Percentiles rank a stretch among this genome's conserved stretches.
phyloP scores from a whole-genome alignment of 2,113 vertebrate species.

The Oreochromis spilurus region DNA sequence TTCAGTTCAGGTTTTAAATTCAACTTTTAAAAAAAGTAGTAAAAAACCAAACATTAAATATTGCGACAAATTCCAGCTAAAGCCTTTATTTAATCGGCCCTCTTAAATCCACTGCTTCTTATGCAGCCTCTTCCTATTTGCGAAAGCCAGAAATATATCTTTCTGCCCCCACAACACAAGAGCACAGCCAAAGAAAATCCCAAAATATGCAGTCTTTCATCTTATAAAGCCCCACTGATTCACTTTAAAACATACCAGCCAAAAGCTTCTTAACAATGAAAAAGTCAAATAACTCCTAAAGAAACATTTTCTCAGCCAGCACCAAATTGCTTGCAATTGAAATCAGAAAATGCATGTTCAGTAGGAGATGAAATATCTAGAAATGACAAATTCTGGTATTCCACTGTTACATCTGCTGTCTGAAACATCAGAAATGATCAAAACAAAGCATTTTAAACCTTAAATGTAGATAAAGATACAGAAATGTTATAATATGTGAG shows the following conservation, averaged over 20 bases:
- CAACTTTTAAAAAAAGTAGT: not conserved
- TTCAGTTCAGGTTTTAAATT: not conserved
- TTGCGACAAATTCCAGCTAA: not conserved
- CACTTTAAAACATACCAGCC: slow-evolving; percentile 9
- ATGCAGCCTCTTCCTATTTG: not conserved
- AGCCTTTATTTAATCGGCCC: not conserved
- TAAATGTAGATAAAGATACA: not conserved
- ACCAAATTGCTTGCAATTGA: not conserved
- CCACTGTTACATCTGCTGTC: not conserved
- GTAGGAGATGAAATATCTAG: not conserved
- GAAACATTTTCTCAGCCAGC: not conserved
- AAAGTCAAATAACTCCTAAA: not conserved
- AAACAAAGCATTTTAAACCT: not conserved
- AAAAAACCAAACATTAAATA: not conserved
- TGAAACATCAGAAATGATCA: not conserved
- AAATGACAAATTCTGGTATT: not conserved
- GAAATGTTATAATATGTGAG: not conserved
- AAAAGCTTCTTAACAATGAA: not conserved
- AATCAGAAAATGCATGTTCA: not conserved
- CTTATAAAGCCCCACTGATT: slow-evolving; percentile 7
- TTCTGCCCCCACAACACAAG: not conserved
- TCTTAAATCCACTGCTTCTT: not conserved
- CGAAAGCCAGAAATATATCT: not conserved
- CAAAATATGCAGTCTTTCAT: slow-evolving; percentile 21
- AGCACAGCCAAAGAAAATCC: slow-evolving; percentile 16